Base-by-base conservation (phyloP, 2,797 vertebrate genomes). In the Zalophus californianus region DNA sequence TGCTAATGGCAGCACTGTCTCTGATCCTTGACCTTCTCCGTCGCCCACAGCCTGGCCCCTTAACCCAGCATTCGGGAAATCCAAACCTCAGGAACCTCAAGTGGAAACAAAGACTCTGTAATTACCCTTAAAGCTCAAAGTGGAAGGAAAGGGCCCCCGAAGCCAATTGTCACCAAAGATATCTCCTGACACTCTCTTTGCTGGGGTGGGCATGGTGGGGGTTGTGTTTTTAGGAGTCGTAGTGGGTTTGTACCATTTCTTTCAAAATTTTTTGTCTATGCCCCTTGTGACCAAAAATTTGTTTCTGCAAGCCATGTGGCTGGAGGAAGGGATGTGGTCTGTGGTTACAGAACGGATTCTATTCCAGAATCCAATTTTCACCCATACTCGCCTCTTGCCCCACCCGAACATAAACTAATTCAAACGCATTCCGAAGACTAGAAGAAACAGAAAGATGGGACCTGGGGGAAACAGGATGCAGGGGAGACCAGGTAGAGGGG, bases 71-170 rank as follows among this genome's bases (percentile, higher is more conserved):
- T 58, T 88, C 25, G 0, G 23, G n/a, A 68, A 60, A 79, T 62
- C 56, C 77, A 96, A 95, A 91, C 87, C 91, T 95, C 89, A 94
- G 93, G 93, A 72, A 88, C 93, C 93, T 93, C 89, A 86, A 83
- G 29, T 89, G 48, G 93, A 93, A 96, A 84, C 79, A 97, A 80
- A 92, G 90, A 16, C 79, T 50, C 54, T 38, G 73, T 89, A 83
- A 83, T 75, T 32, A 1, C 12, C 56, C 83, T 62, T 20, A 15
- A 35, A 95, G 44, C 58, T 80, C 29, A 41, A 32, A 13, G 56
- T 66, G 58, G 75, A 73, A 85, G 73, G 93, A 95, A 94, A n/a
- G 7, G 7, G 35, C 5, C 60, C 38, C 13, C 13, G 3, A 73
- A 23, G 29, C 38, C 41, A 62, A 41, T 77, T 27, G 56, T 38